These are phyloP conservation scores for Polypedilum pembai DNA, from an alignment of 1,140 invertebrate species.

Conservation along the genomic window DNA sequence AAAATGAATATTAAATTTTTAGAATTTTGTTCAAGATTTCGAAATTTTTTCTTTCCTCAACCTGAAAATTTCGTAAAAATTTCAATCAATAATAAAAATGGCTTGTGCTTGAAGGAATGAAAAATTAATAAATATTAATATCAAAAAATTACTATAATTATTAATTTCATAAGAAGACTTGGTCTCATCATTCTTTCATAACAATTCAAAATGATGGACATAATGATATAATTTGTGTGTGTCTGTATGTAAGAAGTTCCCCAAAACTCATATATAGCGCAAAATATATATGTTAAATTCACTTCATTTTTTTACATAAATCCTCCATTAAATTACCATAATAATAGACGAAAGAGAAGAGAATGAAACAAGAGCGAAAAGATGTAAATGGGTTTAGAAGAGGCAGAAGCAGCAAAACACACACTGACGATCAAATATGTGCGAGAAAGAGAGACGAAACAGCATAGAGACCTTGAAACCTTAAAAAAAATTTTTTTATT, in stretches of 20 bases:
- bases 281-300: slow-evolving; percentile 23
- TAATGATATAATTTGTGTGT: neutral
- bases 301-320: slow-evolving; percentile 16
- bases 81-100: too few species aligned
- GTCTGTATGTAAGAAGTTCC: neutral
- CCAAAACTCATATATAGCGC: neutral
- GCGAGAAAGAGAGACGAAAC: neutral
- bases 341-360: neutral
- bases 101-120: too few species aligned
- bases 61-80: too few species aligned
- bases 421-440: neutral
- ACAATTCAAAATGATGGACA: too few species aligned
- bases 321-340: slow-evolving; percentile 24
- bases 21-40: too few species aligned
- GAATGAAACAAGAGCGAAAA: neutral
- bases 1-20: too few species aligned
- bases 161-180: too few species aligned
- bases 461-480: slow-evolving; percentile 27
- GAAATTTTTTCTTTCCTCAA: too few species aligned
- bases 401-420: neutral
- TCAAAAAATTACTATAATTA: too few species aligned
- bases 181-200: too few species aligned
- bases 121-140: too few species aligned
- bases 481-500: neutral
- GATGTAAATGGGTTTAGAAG: too few species aligned